Evolutionary conservation across 2,888 invertebrate species (phyloP), one percentile per base, ranked within the genome.

Genomic region (Pseudanteris insignis): DNA sequence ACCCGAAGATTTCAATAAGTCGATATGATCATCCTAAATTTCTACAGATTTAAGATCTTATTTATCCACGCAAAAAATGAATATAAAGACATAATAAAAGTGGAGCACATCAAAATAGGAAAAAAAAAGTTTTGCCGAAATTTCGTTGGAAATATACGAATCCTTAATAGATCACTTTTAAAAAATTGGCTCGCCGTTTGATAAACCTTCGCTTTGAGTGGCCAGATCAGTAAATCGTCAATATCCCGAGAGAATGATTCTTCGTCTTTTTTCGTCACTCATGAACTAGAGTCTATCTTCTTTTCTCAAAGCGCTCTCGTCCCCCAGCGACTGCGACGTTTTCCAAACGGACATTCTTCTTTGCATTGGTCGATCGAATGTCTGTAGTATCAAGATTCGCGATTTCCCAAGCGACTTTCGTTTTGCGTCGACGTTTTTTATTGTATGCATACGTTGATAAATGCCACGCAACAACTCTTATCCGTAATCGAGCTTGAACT

Each of bases 341-440:
- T 60, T 59, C 50, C 51, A 59, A 64, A 60, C 46, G 63, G 41
- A 62, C 55, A 59, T 65, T 63, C 63, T 57, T 55, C 63, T 65
- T 50, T 58, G 60, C 63, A 64, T 62, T 57, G 46, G 51, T 63
- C 67, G 41, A 63, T 63, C 61, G 61, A 61, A 63, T 58, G 54
- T 46, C 59, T 62, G 48, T 51, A 63, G 58, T 53, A 48, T 63
- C 65, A 55, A 55, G 63, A 63, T 59, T 59, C 63, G 37, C 66
- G 65, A 70, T 70, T 70, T 68, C 66, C 66, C 65, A 59, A 32
- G 68, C 51, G 67, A 65, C 66, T 48, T 63, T 59, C 48, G 53
- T 53, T 59, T 57, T 37, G 38, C 28, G 30, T 57, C 43, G 37
- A 47, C 44, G 41, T 60, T 51, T 53, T 63, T 66, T 57, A 62